Base-by-base conservation (phyloP, 2,113 vertebrate species). In the Ochotona princeps region DNA sequence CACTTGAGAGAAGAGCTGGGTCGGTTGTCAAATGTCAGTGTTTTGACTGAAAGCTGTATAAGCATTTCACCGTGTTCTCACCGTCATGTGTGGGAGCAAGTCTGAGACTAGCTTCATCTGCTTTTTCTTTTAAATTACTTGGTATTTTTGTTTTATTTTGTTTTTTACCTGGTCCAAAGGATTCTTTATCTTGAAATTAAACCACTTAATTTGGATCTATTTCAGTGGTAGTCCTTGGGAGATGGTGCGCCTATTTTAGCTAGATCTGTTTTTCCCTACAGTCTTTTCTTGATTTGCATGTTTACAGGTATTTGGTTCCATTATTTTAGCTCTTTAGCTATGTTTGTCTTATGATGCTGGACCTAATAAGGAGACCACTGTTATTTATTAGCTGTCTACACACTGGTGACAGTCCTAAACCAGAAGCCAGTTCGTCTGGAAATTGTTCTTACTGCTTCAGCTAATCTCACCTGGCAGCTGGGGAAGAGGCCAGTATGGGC, bases 271-370 rank as follows among this genome's bases (percentile, higher is more conserved):
- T 63, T 83, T 57, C 35, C 13, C n/a, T 23, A 17, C 8, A 3
- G 85, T 85, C 15, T 44, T 91, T 91, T 61, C 28, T 84, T 90
- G 73, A 67, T n/a, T 83, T 90, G 49, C 9, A 28, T 78, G 25
- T 76, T 23, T 73, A 86, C 60, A 54, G 65, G 26, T 66, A n/a
- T 54, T 35, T 4, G 73, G 10, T 66, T 83, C 9, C 5, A 75
- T 49, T 65, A 30, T 66, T 76, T 75, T 69, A 49, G 10, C 76
- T 28, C 17, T 60, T 28, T 81, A 23, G 38, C 3, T 75, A 47
- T 18, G 15, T n/a, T 23, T 47, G 49, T 70, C 49, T 38, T 51
- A 25, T 30, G 14, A 63, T 66, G 73, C 51, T 80, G 57, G 26
- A 54, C 25, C 10, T 66, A 75, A 57, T 3, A 44, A 10, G 38